phyloP scores from a whole-genome alignment of 1,140 invertebrate species.

The Meteorus sp. region DNA sequence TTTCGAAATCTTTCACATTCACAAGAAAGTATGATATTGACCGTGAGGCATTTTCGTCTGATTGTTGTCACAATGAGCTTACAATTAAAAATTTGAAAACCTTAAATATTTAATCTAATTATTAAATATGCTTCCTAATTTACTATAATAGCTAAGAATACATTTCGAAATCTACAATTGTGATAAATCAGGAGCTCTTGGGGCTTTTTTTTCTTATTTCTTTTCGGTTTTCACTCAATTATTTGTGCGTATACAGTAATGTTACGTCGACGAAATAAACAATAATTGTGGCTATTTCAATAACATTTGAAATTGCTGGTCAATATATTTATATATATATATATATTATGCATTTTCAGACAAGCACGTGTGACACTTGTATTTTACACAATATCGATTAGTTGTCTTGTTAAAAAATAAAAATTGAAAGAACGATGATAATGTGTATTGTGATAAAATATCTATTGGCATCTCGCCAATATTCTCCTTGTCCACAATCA shows the following conservation, averaged over 20 bases:
- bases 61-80: constrained; percentile 58
- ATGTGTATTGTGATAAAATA: constrained; percentile 49
- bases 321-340: background rate
- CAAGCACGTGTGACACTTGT: no score
- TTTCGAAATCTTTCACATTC: background rate
- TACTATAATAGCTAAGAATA: constrained; percentile 40
- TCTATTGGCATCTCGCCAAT: constrained; percentile 37
- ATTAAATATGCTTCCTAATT: constrained; percentile 28
- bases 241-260: background rate
- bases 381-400: no score
- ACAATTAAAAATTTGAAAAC: constrained; percentile 37
- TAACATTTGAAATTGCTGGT: constrained; percentile 6
- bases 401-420: background rate
- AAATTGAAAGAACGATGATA: no score
- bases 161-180: constrained; percentile 24
- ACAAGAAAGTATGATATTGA: constrained; percentile 16
- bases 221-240: no score
- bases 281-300: background rate
- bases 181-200: background rate
- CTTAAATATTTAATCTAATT: constrained; percentile 35
- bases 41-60: constrained; percentile 41
- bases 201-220: no score
- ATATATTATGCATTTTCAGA: no score
- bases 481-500: background rate
- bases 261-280: background rate